Percentiles rank a stretch among this genome's conserved stretches.
These are phyloP conservation scores for Caenorhabditis sp. DNA, from an alignment of 2,888 invertebrate species.

Conservation along the genomic window DNA sequence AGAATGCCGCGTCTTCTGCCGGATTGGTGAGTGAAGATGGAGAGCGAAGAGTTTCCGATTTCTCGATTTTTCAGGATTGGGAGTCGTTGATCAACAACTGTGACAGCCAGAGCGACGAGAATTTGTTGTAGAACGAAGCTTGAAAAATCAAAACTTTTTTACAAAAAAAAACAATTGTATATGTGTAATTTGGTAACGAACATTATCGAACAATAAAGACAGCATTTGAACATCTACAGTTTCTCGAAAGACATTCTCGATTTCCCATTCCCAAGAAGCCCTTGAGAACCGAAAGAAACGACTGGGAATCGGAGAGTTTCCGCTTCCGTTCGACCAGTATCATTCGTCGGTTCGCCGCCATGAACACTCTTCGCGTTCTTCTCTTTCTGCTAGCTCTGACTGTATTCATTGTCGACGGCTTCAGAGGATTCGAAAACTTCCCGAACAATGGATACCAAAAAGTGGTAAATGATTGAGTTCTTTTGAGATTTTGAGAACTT, in stretches of 20 bases:
- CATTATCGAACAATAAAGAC: neutral
- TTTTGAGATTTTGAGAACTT: too few species aligned
- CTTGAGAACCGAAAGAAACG: neutral
- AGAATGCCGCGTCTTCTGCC: conserved; percentile 3
- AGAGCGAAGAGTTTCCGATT: neutral
- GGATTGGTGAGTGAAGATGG: conserved; percentile 28
- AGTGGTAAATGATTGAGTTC: too few species aligned
- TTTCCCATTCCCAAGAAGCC: conserved; percentile 4
- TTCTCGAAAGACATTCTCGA: too few species aligned
- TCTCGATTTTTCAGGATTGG: conserved; percentile 49
- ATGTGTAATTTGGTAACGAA: conserved; percentile 17
- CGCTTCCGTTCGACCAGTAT: too few species aligned
- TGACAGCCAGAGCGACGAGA: conserved; percentile 55
- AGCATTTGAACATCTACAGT: too few species aligned
- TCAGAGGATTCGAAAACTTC: too few species aligned
- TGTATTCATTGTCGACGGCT: too few species aligned
- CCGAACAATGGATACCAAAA: too few species aligned
- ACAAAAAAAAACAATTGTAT: neutral
- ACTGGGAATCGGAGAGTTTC: too few species aligned
- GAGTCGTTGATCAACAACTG: conserved; percentile 50
- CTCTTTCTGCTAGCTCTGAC: too few species aligned
- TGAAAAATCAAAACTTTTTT: neutral
- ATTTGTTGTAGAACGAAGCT: conserved; percentile 48
- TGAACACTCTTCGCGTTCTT: too few species aligned
- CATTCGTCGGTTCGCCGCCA: too few species aligned